These are phyloP conservation scores for Panurus biarmicus DNA, from an alignment of 2,113 vertebrate species.

Conservation along the genomic window DNA sequence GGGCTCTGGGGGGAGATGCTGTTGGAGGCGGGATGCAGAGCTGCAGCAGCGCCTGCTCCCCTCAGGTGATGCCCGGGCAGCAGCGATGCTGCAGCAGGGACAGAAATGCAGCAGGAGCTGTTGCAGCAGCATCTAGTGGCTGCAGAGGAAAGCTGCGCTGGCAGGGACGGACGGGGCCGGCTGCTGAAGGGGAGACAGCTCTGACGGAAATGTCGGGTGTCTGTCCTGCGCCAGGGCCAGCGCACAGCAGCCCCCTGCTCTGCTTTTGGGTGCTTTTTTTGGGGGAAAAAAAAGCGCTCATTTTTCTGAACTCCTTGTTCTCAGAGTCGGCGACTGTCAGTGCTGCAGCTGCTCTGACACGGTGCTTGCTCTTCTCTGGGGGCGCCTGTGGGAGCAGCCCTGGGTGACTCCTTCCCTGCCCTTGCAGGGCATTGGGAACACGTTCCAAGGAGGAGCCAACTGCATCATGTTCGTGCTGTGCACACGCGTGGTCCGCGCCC, in stretches of 20 bases:
- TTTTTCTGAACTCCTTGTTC: too few relatives aligned
- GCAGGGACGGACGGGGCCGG: neutral
- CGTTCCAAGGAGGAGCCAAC: slow-evolving; percentile 94
- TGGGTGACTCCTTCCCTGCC: neutral
- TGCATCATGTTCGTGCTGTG: slow-evolving; percentile 90
- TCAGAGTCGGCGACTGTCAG: accelerated
- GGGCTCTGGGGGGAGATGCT: neutral
- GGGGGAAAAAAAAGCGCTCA: too few relatives aligned
- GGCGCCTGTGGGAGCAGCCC: neutral
- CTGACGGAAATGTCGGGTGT: accelerated
- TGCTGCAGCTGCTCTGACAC: accelerated
- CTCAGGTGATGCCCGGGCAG: accelerated
- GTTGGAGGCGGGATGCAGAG: accelerated
- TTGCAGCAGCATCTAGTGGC: neutral
- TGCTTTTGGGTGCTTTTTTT: neutral
- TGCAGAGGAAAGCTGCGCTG: neutral
- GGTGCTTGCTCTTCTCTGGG: neutral
- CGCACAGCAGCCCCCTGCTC: accelerated
- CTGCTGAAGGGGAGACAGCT: neutral
- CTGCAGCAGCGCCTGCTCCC: accelerated
- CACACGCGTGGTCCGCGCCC: slow-evolving; percentile 73
- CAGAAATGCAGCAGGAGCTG: neutral
- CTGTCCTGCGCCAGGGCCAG: neutral
- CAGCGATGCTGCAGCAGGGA: neutral
- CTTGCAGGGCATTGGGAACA: slow-evolving; percentile 90